A percentile compares a stretch with the other conserved stretches of the same genome.
phyloP scores from a whole-genome alignment of 2,797 vertebrate species.

The Phataginus tricuspis region DNA sequence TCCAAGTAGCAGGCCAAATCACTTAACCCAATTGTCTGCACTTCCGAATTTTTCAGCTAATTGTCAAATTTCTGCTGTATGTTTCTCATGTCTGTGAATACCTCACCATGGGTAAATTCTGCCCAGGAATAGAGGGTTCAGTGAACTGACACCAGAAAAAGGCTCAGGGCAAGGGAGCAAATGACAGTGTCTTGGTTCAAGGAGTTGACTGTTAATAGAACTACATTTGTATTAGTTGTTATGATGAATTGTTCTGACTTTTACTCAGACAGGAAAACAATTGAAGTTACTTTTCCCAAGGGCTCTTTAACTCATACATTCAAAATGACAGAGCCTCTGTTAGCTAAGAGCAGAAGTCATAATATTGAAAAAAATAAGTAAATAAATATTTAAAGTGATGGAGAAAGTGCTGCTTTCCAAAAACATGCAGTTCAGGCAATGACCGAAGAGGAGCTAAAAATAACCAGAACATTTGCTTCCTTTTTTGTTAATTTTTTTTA shows the following conservation, averaged over 20 bases:
- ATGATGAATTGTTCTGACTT: conserved; percentile 19
- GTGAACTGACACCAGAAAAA: background rate
- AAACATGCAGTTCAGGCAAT: background rate
- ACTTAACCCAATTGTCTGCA: background rate
- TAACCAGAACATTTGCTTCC: background rate
- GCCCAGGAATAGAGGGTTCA: background rate
- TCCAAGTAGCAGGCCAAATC: background rate
- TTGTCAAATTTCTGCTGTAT: background rate
- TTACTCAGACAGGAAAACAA: conserved; percentile 42
- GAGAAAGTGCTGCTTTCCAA: background rate
- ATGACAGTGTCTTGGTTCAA: background rate
- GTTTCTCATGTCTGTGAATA: background rate
- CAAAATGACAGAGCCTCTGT: background rate
- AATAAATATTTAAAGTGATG: background rate
- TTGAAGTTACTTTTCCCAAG: conserved; percentile 39
- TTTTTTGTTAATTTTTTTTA: background rate
- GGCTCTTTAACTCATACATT: background rate
- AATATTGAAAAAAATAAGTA: background rate
- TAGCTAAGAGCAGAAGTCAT: background rate
- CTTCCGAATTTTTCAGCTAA: background rate
- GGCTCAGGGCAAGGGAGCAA: background rate
- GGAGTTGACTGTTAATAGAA: background rate
- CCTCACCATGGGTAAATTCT: background rate
- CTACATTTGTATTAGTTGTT: background rate
- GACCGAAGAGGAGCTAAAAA: background rate